These are phyloP conservation scores for Amphimedon queenslandica DNA, from an alignment of 37 sponge, comb jelly and placozoan genomes.

Conservation along the genomic window DNA sequence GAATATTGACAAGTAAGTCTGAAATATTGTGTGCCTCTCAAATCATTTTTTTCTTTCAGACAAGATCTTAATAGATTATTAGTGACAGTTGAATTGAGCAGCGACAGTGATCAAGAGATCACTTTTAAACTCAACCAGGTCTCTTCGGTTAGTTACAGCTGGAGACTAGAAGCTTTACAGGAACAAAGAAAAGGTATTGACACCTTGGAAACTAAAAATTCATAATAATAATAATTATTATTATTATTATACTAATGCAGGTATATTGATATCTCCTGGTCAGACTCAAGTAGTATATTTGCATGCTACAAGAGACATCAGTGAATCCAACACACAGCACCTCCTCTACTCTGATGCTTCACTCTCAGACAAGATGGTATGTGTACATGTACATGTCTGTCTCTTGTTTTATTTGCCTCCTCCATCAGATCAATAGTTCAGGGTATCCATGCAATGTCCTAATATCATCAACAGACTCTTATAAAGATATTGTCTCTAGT, in stretches of 20 bases:
- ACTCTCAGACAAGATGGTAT: not conserved
- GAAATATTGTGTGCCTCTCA: too few species aligned
- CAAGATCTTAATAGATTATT: constrained; percentile 28
- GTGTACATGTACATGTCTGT: not conserved
- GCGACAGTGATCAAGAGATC: not conserved
- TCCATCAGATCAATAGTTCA: too few species aligned
- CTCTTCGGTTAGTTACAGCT: not conserved
- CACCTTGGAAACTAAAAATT: too few species aligned
- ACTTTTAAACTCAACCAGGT: not conserved
- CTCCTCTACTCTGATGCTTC: not conserved
- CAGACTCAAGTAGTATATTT: not conserved
- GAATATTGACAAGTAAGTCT: too few species aligned
- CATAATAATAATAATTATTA: too few species aligned
- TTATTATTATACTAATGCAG: not conserved
- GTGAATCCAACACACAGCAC: not conserved
- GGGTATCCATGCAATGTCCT: too few species aligned
- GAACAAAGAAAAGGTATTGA: too few species aligned
- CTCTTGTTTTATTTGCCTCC: not conserved
- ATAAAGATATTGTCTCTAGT: too few species aligned
- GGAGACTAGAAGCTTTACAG: too few species aligned
- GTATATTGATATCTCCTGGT: not conserved
- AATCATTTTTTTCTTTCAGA: constrained; percentile 1
- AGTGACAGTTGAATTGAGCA: constrained; percentile 53
- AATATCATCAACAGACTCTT: too few species aligned
- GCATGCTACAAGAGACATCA: not conserved